These are phyloP conservation scores for Oceanites oceanicus DNA, from an alignment of 2,113 vertebrate species.

Conservation along the genomic window DNA sequence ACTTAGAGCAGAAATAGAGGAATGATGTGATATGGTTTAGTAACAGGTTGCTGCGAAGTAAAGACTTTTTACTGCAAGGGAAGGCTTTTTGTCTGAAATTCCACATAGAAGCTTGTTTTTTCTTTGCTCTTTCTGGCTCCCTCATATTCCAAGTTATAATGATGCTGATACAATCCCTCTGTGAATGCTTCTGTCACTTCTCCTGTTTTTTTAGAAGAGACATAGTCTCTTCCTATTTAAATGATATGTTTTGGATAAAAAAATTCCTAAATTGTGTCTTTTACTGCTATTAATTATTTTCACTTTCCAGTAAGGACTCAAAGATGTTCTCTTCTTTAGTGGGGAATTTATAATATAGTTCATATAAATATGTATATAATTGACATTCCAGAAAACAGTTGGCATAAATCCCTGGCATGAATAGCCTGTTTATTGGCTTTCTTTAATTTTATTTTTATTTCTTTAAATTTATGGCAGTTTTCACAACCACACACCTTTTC, in stretches of 20 bases:
- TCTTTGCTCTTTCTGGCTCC: not conserved
- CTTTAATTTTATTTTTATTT: not conserved
- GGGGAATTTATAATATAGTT: not conserved
- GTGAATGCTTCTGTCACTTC: not conserved
- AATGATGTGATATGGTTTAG: not conserved
- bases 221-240: not conserved
- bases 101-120: not conserved
- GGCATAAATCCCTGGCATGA: not conserved
- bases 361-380: not conserved
- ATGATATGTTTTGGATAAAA: not conserved
- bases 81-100: not conserved
- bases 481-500: not conserved
- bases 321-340: not conserved
- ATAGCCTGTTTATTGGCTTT: not conserved
- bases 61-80: not conserved
- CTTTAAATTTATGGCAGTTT: not conserved
- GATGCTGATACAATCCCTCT: not conserved
- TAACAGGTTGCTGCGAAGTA: not conserved
- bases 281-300: not conserved
- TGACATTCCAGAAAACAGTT: not conserved
- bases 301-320: not conserved
- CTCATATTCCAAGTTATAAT: not conserved
- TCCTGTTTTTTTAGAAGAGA: not conserved
- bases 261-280: not conserved
- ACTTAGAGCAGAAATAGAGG: not conserved